Percentiles rank a stretch among this genome's conserved stretches.
These are phyloP conservation scores for Zeus faber DNA, from an alignment of 2,113 vertebrate genomes.

Conservation along the genomic window DNA sequence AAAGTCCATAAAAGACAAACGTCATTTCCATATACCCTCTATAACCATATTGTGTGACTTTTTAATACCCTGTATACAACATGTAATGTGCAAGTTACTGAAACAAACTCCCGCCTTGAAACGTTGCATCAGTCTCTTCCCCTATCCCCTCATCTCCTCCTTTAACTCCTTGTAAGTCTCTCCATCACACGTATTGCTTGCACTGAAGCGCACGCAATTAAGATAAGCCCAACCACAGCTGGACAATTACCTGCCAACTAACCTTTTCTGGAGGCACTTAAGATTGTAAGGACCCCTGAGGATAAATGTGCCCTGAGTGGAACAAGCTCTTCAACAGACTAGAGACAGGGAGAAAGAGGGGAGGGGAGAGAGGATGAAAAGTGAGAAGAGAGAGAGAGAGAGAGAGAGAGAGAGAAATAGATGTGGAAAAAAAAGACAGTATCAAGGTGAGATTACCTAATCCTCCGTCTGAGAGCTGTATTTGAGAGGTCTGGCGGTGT, in stretches of 20 bases:
- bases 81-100: background rate
- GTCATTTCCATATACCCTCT: too few relatives aligned
- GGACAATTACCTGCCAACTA: constrained; percentile 77
- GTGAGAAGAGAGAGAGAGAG: constrained; percentile 13
- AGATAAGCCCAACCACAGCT: constrained; percentile 70
- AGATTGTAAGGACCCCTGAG: constrained; percentile 71
- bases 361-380: constrained; percentile 13
- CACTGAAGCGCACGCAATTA: constrained; percentile 70
- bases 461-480: constrained; percentile 67
- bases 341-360: constrained; percentile 22
- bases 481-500: constrained; percentile 64
- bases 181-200: constrained; percentile 60
- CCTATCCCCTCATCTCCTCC: constrained; percentile 23
- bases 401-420: constrained; percentile 47
- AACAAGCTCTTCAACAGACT: constrained; percentile 60
- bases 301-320: constrained; percentile 60
- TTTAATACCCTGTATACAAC: background rate
- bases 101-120: constrained; percentile 3
- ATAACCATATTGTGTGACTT: background rate
- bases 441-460: constrained; percentile 73
- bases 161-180: constrained; percentile 45
- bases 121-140: constrained; percentile 7
- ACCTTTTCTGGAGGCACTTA: constrained; percentile 76
- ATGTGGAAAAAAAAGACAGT: constrained; percentile 59
- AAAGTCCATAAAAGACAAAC: too few relatives aligned